Evolutionary conservation across 1,140 invertebrate species (phyloP).

Genomic region (Cydia pomonella): DNA sequence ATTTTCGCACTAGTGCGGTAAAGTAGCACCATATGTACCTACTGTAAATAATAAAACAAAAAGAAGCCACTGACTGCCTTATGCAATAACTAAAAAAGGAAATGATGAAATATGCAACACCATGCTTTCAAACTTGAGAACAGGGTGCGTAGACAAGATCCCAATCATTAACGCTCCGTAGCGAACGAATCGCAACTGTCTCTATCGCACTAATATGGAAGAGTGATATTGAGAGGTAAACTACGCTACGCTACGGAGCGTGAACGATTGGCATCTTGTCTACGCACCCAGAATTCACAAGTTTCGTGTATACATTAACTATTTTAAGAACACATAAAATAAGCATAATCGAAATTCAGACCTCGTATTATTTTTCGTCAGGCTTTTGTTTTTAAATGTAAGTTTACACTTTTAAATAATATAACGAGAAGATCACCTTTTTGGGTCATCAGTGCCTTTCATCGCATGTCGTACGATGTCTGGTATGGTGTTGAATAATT

Average conservation of each 20-base stretch:
- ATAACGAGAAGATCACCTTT: background rate
- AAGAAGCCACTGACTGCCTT: background rate
- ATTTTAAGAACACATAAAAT: slow-evolving; percentile 1
- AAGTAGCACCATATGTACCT: too few species aligned
- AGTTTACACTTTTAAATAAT: slow-evolving; percentile 2
- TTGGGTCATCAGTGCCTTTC: background rate
- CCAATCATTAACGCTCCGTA: too few species aligned
- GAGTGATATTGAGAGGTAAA: too few species aligned
- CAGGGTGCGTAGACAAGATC: too few species aligned
- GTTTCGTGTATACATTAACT: background rate
- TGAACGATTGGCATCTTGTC: too few species aligned
- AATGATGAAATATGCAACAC: slow-evolving; percentile 14
- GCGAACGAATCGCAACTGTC: too few species aligned
- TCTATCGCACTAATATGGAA: too few species aligned
- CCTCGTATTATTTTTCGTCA: background rate
- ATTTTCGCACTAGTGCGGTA: too few species aligned
- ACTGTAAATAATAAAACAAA: background rate
- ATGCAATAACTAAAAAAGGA: background rate
- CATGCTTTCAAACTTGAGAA: background rate
- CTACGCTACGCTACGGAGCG: too few species aligned
- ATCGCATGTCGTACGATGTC: background rate
- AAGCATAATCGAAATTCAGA: background rate
- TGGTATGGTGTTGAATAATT: slow-evolving; percentile 2
- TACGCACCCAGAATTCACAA: too few species aligned
- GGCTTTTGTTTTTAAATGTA: background rate